A percentile compares a stretch with the other conserved stretches of the same genome.
phyloP scores from a whole-genome alignment of 2,113 vertebrate species.

The Notarius lentiginosus region DNA sequence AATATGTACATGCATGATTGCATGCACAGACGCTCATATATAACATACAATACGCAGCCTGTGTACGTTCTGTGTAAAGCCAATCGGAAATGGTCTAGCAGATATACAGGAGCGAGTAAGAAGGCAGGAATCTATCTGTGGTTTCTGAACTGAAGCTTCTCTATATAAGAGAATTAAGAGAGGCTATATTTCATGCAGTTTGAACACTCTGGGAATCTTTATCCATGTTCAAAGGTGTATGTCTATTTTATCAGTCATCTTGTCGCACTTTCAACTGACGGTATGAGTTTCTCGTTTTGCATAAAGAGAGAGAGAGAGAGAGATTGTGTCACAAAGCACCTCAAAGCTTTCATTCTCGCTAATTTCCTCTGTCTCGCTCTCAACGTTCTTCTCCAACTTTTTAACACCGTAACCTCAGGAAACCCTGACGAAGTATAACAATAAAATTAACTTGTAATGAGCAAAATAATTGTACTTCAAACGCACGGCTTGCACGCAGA shows the following conservation, averaged over 20 bases:
- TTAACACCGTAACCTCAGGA: slow-evolving; percentile 74
- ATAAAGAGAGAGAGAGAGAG: not conserved
- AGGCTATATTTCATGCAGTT: not conserved
- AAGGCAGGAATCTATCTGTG: not conserved
- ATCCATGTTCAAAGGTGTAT: not conserved
- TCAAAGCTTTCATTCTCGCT: slow-evolving; percentile 46
- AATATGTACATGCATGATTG: not conserved
- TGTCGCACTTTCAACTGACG: not conserved
- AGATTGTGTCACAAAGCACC: slow-evolving; percentile 49
- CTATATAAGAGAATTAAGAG: not conserved
- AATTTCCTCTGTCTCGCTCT: slow-evolving; percentile 58
- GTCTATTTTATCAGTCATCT: slow-evolving; percentile 20
- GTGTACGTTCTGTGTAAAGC: not conserved
- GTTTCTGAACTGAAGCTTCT: not conserved
- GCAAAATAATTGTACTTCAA: slow-evolving; percentile 82
- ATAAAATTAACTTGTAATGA: slow-evolving; percentile 84
- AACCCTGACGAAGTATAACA: slow-evolving; percentile 80
- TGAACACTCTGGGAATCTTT: not conserved
- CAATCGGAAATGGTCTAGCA: not conserved
- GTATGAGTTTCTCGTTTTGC: slow-evolving; percentile 44
- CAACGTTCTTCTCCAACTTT: slow-evolving; percentile 73
- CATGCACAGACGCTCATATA: slow-evolving; percentile 13
- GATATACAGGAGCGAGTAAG: slow-evolving; percentile 4
- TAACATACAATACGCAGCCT: not conserved
- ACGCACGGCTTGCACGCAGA: slow-evolving; percentile 63